Conservation (phyloP, 2,113 vertebrate genomes). For the Cynopterus brachyotis region DNA sequence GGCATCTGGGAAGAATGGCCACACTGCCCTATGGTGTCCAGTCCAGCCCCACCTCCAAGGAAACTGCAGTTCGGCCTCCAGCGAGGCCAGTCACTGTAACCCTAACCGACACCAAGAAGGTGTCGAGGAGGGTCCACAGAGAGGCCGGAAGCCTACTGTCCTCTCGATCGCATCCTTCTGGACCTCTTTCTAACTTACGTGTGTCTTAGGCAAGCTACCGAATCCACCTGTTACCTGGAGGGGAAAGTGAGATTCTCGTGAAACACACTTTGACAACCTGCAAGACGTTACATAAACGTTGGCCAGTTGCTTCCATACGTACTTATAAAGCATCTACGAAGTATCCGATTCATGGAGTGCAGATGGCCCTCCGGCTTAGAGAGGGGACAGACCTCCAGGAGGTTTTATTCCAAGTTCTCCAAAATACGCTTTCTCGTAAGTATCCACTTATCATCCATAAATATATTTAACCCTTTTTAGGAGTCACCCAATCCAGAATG, state of each 20-base stretch:
- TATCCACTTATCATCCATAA: constrained; percentile 11
- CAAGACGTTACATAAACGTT: neutral
- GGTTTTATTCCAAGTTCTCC: neutral
- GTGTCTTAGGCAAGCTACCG: neutral
- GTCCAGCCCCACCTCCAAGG: too few species aligned
- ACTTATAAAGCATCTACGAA: neutral
- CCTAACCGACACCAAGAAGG: too few species aligned
- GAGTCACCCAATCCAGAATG: neutral
- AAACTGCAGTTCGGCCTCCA: rapidly evolving
- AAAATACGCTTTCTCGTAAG: neutral
- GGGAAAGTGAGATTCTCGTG: neutral
- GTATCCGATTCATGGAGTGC: rapidly evolving
- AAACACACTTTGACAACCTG: neutral
- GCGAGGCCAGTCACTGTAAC: neutral
- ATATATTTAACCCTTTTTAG: constrained; percentile 16
- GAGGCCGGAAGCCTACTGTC: neutral
- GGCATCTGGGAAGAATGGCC: neutral
- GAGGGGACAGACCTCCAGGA: neutral
- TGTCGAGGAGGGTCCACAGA: neutral
- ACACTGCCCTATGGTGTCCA: rapidly evolving
- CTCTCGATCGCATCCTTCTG: too few species aligned
- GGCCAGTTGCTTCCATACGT: neutral
- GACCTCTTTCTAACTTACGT: neutral
- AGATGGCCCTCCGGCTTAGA: neutral
- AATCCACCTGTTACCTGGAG: rapidly evolving